phyloP scores from a whole-genome alignment of 1,140 invertebrate species.

The Aphelinus atriplicis region DNA sequence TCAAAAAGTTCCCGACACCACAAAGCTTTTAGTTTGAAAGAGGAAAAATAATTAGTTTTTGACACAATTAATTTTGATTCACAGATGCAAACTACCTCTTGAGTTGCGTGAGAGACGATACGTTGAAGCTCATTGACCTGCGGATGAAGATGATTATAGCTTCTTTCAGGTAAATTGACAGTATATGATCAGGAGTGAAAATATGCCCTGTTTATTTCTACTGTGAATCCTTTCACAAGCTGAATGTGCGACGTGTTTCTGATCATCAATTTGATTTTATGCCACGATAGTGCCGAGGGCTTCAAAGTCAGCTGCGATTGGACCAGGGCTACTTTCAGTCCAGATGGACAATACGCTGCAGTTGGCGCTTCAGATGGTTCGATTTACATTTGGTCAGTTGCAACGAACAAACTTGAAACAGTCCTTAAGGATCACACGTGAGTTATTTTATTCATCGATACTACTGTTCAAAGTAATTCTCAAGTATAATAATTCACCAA shows the following conservation, averaged over 20 bases:
- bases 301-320: constrained; percentile 97
- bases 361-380: constrained; percentile 91
- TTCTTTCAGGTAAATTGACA: constrained; percentile 81
- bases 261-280: too few relatives aligned
- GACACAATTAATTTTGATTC: constrained; percentile 49
- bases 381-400: constrained; percentile 92
- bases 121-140: constrained; percentile 92
- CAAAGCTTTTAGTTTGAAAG: too few relatives aligned
- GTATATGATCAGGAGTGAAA: too few relatives aligned
- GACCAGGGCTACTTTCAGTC: constrained; percentile 91
- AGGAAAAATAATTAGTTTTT: too few relatives aligned
- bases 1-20: too few relatives aligned
- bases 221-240: too few relatives aligned
- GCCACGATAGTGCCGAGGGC: constrained; percentile 79
- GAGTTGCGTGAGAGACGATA: constrained; percentile 93
- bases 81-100: constrained; percentile 90
- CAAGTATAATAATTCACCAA: too few relatives aligned
- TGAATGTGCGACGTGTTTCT: too few relatives aligned
- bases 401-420: constrained; percentile 79
- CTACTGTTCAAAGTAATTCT: not conserved
- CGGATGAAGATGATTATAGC: constrained; percentile 91
- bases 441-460: constrained; percentile 60
- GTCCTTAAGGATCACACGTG: constrained; percentile 90
- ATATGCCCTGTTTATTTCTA: too few relatives aligned
- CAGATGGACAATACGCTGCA: constrained; percentile 86